Evolutionary conservation across 2,797 vertebrate species (phyloP), one percentile per base, ranked within the genome.

Genomic region (Pempheris klunzingeri): DNA sequence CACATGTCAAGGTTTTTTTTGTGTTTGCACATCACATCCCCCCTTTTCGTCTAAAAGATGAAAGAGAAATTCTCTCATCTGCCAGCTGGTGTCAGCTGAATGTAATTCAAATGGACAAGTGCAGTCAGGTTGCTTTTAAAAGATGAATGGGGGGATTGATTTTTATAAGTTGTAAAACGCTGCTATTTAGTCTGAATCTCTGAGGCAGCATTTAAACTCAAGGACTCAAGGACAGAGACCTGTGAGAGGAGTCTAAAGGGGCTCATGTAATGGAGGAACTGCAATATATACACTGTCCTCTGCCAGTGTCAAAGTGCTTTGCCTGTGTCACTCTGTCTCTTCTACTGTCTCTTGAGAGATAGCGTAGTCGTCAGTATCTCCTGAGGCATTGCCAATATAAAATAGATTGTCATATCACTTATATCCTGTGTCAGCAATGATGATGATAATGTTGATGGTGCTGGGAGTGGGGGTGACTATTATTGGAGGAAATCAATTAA

Each of bases 401-500:
- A 95, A 94, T 92, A 92, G 92, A 93, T 95, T 91, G 88, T 94
- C 91, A 87, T 96, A 93, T 91, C 93, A 94, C 91, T 85, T 91
- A 85, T 89, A 85, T 93, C 88, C 89, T 85, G 86, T 83, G 85
- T 93, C 92, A 92, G 89, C 86, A 88, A 73, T 69, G 79, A 74
- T 81, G 87, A 90, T 89, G 92, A 90, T 92, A 90, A 92, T 92
- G 89, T 73, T 84, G 88, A 92, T 93, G 88, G 84, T 82, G 88
- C 70, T 74, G 79, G 80, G 81, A 89, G 87, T 83, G 78, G 77
- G 65, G 87, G 77, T 83, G 82, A 91, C 83, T 85, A 83, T 92
- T 91, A 93, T 92, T 93, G 95, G 95, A 94, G 88, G 83, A 92
- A 95, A 96, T 96, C 96, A 95, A 96, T 96, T 96, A 94, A 95